These are phyloP conservation scores for Epirrhoe alternata DNA, from an alignment of 2,888 invertebrate species.

Conservation along the genomic window DNA sequence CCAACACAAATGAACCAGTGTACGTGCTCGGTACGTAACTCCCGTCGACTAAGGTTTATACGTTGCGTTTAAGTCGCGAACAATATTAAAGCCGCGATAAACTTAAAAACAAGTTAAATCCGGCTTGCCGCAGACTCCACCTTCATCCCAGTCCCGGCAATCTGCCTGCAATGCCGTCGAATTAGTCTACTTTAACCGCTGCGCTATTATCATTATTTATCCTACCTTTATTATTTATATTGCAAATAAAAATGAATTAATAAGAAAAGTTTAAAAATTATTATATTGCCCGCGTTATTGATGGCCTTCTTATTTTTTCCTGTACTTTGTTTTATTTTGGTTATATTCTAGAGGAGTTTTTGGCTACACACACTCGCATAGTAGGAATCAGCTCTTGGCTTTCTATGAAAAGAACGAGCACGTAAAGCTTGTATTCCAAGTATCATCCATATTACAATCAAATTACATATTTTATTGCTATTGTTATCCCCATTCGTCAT, in stretches of 20 bases:
- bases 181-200: slow-evolving; percentile 65
- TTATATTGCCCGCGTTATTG: slow-evolving; percentile 4
- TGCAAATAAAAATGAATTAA: slow-evolving; percentile 13
- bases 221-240: slow-evolving; percentile 37
- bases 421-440: too few species aligned
- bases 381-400: too few species aligned
- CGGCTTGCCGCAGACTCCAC: slow-evolving; percentile 69
- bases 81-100: slow-evolving; percentile 82
- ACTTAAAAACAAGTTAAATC: slow-evolving; percentile 84
- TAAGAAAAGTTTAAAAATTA: slow-evolving; percentile 17
- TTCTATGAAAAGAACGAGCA: background rate
- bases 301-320: slow-evolving; percentile 8
- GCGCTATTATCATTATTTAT: slow-evolving; percentile 48
- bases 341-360: background rate
- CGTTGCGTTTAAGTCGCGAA: slow-evolving; percentile 76
- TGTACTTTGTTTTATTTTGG: slow-evolving; percentile 10
- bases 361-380: background rate
- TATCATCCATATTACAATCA: too few species aligned
- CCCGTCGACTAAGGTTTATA: slow-evolving; percentile 66
- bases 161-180: slow-evolving; percentile 72
- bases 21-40: slow-evolving; percentile 57
- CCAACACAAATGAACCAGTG: slow-evolving; percentile 56
- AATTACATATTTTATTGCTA: too few species aligned
- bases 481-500: too few species aligned
- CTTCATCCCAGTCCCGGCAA: slow-evolving; percentile 66